Evolutionary conservation across 2,113 vertebrate genomes (phyloP).

Genomic region (Dolichotis patagonum): DNA sequence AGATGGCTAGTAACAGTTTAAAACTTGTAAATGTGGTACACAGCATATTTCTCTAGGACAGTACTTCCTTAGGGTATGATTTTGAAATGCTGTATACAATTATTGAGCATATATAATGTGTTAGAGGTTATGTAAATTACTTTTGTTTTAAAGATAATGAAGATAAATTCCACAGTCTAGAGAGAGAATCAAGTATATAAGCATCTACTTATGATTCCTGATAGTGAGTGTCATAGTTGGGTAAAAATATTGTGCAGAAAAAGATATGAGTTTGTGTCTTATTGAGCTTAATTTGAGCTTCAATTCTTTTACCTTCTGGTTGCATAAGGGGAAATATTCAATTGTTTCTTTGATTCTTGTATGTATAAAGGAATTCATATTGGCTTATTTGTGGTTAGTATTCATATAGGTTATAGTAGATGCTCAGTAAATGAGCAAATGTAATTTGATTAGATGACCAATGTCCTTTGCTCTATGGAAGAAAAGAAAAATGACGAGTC

Average conservation of each 20-base stretch:
- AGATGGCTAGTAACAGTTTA: background rate
- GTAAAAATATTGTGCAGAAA: background rate
- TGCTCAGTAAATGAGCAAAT: background rate
- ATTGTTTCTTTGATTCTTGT: slow-evolving; percentile 16
- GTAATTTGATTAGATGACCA: background rate
- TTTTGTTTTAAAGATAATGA: background rate
- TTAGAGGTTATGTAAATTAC: background rate
- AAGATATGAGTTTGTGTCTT: background rate
- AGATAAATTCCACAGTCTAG: background rate
- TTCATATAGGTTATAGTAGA: background rate
- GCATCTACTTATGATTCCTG: background rate
- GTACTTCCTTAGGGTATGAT: background rate
- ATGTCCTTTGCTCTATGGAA: background rate
- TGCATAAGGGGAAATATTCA: background rate
- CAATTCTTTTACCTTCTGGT: background rate
- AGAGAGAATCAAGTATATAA: background rate
- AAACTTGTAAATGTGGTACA: background rate
- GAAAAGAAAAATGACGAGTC: background rate
- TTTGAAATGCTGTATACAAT: background rate
- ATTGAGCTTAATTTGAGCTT: background rate
- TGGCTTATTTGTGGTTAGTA: background rate
- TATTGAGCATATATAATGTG: background rate
- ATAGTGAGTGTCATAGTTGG: background rate
- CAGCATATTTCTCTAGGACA: background rate
- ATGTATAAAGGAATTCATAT: background rate